These are phyloP conservation scores for Sebastes trivittatus DNA, from an alignment of 2,797 vertebrate genomes.

Conservation along the genomic window DNA sequence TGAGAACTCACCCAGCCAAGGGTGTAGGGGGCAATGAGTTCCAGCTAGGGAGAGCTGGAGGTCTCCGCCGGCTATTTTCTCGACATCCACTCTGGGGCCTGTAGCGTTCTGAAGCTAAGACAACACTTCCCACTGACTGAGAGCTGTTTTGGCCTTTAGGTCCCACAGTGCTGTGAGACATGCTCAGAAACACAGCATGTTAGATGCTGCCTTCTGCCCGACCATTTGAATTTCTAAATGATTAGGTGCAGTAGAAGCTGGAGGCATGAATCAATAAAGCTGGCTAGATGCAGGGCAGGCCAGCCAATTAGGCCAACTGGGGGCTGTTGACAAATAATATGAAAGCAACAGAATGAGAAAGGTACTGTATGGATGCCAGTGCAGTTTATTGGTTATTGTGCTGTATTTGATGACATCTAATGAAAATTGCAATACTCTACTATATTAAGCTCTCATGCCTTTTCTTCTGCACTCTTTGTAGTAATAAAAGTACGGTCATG, in stretches of 20 bases:
- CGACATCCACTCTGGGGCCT: conserved; percentile 31
- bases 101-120: conserved; percentile 57
- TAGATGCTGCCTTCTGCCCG: conserved; percentile 25
- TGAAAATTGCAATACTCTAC: conserved; percentile 22
- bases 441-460: conserved; percentile 2
- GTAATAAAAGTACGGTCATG: conserved; percentile 9
- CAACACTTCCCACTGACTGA: conserved; percentile 63
- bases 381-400: conserved; percentile 11
- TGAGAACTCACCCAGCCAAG: conserved; percentile 67
- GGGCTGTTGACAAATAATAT: conserved; percentile 58
- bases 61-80: conserved; percentile 76
- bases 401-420: conserved; percentile 17
- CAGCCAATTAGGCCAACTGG: conserved; percentile 61
- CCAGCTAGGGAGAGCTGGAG: conserved; percentile 62
- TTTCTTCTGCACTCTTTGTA: conserved; percentile 6
- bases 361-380: neutral
- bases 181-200: conserved; percentile 18
- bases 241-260: conserved; percentile 62
- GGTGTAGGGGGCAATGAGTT: conserved; percentile 73
- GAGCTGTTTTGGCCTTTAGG: conserved; percentile 24
- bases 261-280: conserved; percentile 70
- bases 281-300: conserved; percentile 53
- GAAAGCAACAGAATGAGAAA: conserved; percentile 29
- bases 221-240: conserved; percentile 69
- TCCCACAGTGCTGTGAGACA: conserved; percentile 21